Evolutionary conservation across 1,140 invertebrate genomes (phyloP), one percentile per base, ranked within the genome.

Genomic region (Tyrophagus putrescentiae): DNA sequence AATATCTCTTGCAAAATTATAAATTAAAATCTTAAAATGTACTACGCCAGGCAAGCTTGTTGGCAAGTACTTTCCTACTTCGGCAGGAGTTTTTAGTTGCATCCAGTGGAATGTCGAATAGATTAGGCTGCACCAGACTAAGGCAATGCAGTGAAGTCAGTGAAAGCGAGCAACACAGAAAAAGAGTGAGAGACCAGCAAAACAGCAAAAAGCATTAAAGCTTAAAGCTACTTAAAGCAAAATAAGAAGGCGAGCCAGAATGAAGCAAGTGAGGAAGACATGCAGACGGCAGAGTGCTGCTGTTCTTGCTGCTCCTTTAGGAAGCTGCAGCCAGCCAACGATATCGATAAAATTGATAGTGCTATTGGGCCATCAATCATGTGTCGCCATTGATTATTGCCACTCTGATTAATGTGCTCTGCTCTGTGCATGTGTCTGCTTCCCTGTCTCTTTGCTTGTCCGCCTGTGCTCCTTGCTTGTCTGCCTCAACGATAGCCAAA

Each of bases 321-420:
- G 7, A 48, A 21, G 31, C 45, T 48, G 45, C 45, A 48, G 23
- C 18, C 21, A 48, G 45, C 18, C 7, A n/a, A 7, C 45, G 45
- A 48, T 48, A 48, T 48, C 45, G 45, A 48, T 48, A 48, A 48
- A 48, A 48, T 48, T 48, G 45, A 48, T 48, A 48, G 45, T 48
- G 13, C 45, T 7, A 13, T 48, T 48, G 45, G 45, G 45, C 45
- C 45, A 48, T 48, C 45, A 48, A 48, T 48, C 45, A 48, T 48
- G 45, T 48, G 45, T 48, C 45, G 7, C 45, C 45, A 48, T 48
- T 48, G 45, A 48, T 48, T 48, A 48, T 48, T 48, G 45, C 45
- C 45, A 48, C 45, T 48, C 45, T 48, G 45, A 48, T 48, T 48
- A 48, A 48, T 48, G 45, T 48, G 7, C 21, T n/a, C n/a, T n/a